phyloP scores from a whole-genome alignment of 1,140 invertebrate genomes.

The Amyelois transitella region DNA sequence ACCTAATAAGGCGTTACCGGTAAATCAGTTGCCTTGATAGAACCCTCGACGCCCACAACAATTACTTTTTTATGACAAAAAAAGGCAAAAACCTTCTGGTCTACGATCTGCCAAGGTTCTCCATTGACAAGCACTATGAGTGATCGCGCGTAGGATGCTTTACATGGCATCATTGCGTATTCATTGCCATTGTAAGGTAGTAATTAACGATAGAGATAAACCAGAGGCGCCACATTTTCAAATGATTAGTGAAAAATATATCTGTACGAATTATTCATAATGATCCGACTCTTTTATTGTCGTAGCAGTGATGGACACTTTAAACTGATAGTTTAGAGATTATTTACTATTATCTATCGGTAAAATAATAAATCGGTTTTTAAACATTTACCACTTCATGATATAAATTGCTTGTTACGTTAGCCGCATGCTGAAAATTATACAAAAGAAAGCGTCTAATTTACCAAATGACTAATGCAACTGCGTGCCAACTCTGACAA shows the following conservation, averaged over 20 bases:
- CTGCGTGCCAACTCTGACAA: background rate
- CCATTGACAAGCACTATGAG: background rate
- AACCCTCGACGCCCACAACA: background rate
- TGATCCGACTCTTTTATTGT: too few species aligned
- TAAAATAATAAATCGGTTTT: background rate
- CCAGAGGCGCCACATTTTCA: too few species aligned
- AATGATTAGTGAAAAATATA: too few species aligned
- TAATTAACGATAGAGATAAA: background rate
- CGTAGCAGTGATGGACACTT: too few species aligned
- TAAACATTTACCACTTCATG: background rate
- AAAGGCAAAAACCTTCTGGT: background rate
- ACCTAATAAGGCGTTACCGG: background rate
- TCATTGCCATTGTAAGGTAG: background rate
- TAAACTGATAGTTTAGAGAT: too few species aligned
- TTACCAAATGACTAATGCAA: slow-evolving; percentile 8
- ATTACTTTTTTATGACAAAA: background rate
- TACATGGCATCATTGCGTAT: background rate
- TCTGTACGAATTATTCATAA: too few species aligned
- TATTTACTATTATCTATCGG: too few species aligned
- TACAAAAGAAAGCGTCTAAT: slow-evolving; percentile 13
- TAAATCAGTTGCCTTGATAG: background rate
- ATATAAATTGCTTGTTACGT: too few species aligned
- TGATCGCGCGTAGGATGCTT: background rate
- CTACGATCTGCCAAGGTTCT: background rate
- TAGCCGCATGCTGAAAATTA: background rate